These are phyloP conservation scores for Alligator sinensis DNA, from an alignment of 2,113 vertebrate species.

Conservation along the genomic window DNA sequence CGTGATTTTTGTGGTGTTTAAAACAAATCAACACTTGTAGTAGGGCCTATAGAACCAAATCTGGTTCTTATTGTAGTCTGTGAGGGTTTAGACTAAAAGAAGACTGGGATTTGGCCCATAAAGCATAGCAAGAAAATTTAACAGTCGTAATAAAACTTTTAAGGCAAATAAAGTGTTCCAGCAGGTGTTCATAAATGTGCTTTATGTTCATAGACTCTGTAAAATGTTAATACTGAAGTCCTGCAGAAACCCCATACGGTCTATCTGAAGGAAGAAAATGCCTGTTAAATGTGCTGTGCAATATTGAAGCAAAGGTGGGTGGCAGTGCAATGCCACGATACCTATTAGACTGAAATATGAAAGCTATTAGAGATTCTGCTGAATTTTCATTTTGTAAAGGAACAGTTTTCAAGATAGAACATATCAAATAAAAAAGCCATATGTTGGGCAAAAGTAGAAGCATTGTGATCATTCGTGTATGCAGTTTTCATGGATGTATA, in stretches of 20 bases:
- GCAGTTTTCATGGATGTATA: constrained; percentile 50
- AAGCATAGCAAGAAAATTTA: constrained; percentile 77
- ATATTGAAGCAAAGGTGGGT: constrained; percentile 65
- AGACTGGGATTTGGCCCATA: constrained; percentile 67
- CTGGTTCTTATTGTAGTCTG: constrained; percentile 18
- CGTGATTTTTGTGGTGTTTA: constrained; percentile 46
- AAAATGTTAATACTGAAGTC: constrained; percentile 74
- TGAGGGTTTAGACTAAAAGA: constrained; percentile 32
- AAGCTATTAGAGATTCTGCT: constrained; percentile 76
- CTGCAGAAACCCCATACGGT: constrained; percentile 54
- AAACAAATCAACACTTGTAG: constrained; percentile 54
- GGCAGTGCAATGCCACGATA: constrained; percentile 60
- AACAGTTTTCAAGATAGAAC: constrained; percentile 63
- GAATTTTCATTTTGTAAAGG: constrained; percentile 74
- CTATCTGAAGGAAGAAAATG: constrained; percentile 63
- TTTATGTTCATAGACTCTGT: constrained; percentile 74
- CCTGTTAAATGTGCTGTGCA: constrained; percentile 69
- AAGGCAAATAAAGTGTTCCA: constrained; percentile 79
- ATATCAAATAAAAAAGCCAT: constrained; percentile 43
- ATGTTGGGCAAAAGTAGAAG: constrained; percentile 42
- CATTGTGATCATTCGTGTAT: constrained; percentile 48
- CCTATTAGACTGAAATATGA: constrained; percentile 81
- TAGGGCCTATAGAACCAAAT: constrained; percentile 24
- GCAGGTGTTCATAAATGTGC: constrained; percentile 77
- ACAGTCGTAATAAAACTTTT: constrained; percentile 76